phyloP scores from a whole-genome alignment of 2,113 vertebrate genomes.

The Tringa solitaria region DNA sequence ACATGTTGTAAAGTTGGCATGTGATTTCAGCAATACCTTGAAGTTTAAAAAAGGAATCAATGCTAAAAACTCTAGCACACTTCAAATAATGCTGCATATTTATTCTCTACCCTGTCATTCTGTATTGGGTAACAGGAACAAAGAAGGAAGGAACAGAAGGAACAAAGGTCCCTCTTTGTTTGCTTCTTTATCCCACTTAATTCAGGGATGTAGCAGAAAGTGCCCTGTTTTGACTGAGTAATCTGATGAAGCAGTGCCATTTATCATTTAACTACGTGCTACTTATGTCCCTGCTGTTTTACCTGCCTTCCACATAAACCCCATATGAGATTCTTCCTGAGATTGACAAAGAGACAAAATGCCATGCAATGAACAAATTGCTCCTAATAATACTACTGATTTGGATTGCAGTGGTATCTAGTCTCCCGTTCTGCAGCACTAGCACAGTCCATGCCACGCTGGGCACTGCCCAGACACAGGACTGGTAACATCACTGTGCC shows the following conservation, averaged over 20 bases:
- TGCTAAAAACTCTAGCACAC: background rate
- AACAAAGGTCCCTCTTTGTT: background rate
- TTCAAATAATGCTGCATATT: background rate
- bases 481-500: background rate
- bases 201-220: background rate
- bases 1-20: background rate
- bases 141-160: background rate
- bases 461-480: background rate
- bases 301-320: background rate
- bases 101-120: background rate
- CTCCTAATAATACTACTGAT: background rate
- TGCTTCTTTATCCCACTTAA: background rate
- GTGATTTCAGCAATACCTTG: background rate
- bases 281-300: background rate
- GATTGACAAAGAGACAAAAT: background rate
- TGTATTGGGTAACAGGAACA: background rate
- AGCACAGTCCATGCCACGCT: background rate
- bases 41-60: background rate
- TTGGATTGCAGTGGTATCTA: background rate
- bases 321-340: background rate
- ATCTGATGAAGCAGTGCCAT: background rate
- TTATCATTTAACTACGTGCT: background rate
- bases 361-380: background rate
- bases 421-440: background rate
- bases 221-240: background rate